Percentiles rank a stretch among this genome's conserved stretches.
phyloP scores from a whole-genome alignment of 2,113 vertebrate species.

The Dinomys branickii region DNA sequence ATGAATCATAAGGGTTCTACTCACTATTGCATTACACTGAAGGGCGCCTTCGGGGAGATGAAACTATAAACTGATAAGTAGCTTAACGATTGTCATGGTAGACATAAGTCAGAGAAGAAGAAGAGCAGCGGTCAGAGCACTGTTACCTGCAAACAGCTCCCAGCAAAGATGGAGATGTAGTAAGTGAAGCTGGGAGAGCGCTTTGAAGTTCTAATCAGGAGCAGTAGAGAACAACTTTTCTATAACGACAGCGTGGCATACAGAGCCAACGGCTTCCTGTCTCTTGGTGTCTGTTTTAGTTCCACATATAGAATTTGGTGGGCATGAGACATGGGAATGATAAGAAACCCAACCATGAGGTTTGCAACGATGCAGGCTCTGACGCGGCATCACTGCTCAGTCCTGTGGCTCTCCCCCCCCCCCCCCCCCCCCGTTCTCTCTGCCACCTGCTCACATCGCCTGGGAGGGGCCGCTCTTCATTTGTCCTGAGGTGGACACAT shows the following conservation, averaged over 20 bases:
- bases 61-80: not conserved
- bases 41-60: not conserved
- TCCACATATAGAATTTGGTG: not conserved
- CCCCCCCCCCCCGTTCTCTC: not conserved
- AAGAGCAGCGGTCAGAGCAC: not conserved
- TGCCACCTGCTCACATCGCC: not conserved
- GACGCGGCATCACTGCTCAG: not conserved
- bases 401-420: not conserved
- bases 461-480: not conserved
- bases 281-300: not conserved
- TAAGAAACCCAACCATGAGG: not conserved
- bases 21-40: not conserved
- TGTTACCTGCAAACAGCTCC: not conserved
- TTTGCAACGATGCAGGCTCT: not conserved
- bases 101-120: not conserved
- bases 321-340: not conserved
- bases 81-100: not conserved
- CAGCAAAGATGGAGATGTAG: not conserved
- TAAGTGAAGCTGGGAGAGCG: not conserved
- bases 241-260: not conserved
- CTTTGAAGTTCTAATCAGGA: not conserved
- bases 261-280: not conserved
- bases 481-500: not conserved
- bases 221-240: not conserved
- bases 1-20: not conserved